Conservation (phyloP, 2,113 vertebrate genomes). For the Platycercus adscitus region DNA sequence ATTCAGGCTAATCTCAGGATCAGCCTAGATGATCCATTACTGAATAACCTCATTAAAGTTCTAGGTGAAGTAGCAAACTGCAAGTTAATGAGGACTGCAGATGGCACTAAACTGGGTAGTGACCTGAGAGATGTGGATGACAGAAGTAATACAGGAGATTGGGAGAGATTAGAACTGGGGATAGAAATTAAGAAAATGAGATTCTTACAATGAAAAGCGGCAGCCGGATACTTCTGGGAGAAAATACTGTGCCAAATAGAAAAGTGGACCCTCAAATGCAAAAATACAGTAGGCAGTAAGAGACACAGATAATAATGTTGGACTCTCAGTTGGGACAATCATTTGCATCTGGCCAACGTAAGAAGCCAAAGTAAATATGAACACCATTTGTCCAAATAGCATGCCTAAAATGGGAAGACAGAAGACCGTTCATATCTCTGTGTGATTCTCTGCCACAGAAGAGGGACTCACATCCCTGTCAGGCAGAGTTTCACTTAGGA, state of each 20-base stretch:
- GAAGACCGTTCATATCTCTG: neutral
- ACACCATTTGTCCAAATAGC: neutral
- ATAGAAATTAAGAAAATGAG: slow-evolving; percentile 48
- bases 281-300: neutral
- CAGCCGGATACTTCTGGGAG: neutral
- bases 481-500: neutral
- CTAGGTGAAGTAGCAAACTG: slow-evolving; percentile 31
- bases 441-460: neutral
- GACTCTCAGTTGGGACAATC: neutral
- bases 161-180: slow-evolving; percentile 51
- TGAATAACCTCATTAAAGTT: slow-evolving; percentile 48
- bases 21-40: slow-evolving; percentile 24
- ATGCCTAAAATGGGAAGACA: neutral
- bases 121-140: slow-evolving; percentile 15
- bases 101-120: slow-evolving; percentile 25
- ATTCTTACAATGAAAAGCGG: neutral
- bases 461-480: neutral
- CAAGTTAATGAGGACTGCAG: slow-evolving; percentile 56
- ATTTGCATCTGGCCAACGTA: neutral
- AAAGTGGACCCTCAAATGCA: neutral
- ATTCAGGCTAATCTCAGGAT: slow-evolving; percentile 35
- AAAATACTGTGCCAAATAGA: neutral
- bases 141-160: slow-evolving; percentile 47
- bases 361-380: slow-evolving; percentile 21
- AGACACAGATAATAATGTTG: neutral